Evolutionary conservation across 2,113 vertebrate species (phyloP), one percentile per base, ranked within the genome.

Genomic region (Apodemus sylvaticus): DNA sequence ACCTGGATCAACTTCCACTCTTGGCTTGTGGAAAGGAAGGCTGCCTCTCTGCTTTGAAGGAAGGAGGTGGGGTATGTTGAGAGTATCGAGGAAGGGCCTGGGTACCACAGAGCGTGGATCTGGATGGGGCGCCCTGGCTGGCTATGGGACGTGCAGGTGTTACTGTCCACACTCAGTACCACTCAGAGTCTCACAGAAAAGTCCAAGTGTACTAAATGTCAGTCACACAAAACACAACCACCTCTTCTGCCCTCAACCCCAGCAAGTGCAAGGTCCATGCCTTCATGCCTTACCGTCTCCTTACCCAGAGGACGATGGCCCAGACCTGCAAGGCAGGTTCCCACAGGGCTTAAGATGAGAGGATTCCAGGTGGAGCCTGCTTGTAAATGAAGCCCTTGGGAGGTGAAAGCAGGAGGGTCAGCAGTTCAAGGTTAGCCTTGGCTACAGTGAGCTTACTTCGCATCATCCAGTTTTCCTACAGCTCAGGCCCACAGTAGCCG

Each of bases 11-110:
- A n/a, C 76, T 42, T 76, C 16, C 3, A 7, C 1, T 14, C 55
- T 55, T 82, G 79, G 36, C 36, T 22, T 90, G 88, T 90, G 71
- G 91, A 79, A 76, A 89, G 68, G 16, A 39, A 17, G 68, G 70
- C 34, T 86, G 51, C 74, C 60, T 81, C 58, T 77, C 93, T 81
- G 64, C 89, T 92, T 71, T 87, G 48, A 87, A 77, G 34, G 51
- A 39, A 92, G 55, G 26, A 60, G n/a, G 24, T 34, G 24, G 55
- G n/a, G 12, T 26, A 16, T 83, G 79, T 16, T 42, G 11, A 11
- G 39, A 70, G 51, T 45, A 3, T 17, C 66, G 12, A 62, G 79
- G 58, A 89, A 39, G 60, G 16, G 60, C 58, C 60, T 66, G 60
- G 39, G 26, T 8, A 31, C 39, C 6, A 4, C 82, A 85, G 87